Percentiles rank a stretch among this genome's conserved stretches.
Conservation (phyloP, 2,888 invertebrate species). For the Cantharis rustica region DNA sequence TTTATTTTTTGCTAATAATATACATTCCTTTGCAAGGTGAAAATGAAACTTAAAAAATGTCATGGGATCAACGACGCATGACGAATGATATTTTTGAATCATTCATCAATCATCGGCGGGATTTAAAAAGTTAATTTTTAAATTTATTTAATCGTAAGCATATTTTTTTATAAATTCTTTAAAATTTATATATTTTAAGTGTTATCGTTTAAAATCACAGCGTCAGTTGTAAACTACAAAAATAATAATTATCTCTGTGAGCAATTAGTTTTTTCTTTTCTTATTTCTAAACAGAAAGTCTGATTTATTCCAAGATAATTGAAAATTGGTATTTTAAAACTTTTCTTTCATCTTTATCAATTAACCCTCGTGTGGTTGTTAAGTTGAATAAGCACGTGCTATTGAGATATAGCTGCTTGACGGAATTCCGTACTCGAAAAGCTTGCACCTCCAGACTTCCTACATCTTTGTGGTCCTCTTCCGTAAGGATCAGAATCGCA, state of each 20-base stretch:
- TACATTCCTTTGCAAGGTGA: conserved; percentile 30
- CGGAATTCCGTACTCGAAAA: conserved; percentile 17
- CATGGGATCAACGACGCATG: conserved; percentile 10
- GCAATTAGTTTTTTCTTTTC: not conserved
- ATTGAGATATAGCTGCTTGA: conserved; percentile 34
- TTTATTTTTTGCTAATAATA: conserved; percentile 12
- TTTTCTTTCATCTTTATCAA: conserved; percentile 12
- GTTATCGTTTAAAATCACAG: not conserved
- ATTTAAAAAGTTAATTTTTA: not conserved
- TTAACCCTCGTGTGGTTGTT: conserved; percentile 27
- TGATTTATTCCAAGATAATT: not conserved
- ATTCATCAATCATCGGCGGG: no score
- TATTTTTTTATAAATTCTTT: not conserved
- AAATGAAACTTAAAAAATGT: conserved; percentile 18
- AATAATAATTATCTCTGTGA: no score
- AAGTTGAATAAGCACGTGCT: conserved; percentile 36
- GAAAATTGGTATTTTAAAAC: not conserved
- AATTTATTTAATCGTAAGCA: not conserved
- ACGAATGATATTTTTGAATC: not conserved
- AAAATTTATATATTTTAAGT: not conserved
- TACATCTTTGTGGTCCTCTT: not conserved
- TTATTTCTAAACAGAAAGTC: not conserved
- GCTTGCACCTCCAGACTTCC: conserved; percentile 2
- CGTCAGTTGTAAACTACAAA: not conserved
- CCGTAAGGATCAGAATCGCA: conserved; percentile 12